These are phyloP conservation scores for Dynastes hyllus DNA, from an alignment of 2,888 invertebrate genomes.

Conservation along the genomic window DNA sequence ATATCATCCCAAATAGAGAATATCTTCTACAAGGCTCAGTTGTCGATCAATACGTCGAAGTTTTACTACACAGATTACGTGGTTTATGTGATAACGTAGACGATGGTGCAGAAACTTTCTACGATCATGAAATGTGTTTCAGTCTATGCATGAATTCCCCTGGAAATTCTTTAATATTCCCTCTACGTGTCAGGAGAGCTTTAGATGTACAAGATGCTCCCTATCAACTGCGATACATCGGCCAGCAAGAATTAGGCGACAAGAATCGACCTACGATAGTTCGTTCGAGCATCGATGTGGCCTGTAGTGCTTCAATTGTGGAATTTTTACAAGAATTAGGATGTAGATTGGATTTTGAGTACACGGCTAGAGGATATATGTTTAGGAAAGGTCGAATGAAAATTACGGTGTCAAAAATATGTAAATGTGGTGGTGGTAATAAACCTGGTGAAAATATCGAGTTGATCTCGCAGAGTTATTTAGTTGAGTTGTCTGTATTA, in stretches of 20 bases:
- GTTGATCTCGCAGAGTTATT: slow-evolving; percentile 91
- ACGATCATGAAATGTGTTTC: slow-evolving; percentile 95
- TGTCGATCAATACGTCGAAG: slow-evolving; percentile 91
- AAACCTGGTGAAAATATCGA: slow-evolving; percentile 83
- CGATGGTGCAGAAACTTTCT: slow-evolving; percentile 91
- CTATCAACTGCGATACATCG: slow-evolving; percentile 93
- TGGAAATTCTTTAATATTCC: slow-evolving; percentile 72
- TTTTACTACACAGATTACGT: slow-evolving; percentile 89
- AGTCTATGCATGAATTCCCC: slow-evolving; percentile 81
- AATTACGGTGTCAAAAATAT: slow-evolving; percentile 95
- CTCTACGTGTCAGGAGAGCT: slow-evolving; percentile 88
- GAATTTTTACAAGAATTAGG: slow-evolving; percentile 95
- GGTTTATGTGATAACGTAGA: slow-evolving; percentile 96
- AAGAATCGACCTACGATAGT: slow-evolving; percentile 92
- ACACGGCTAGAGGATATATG: slow-evolving; percentile 93
- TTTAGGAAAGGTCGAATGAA: slow-evolving; percentile 98
- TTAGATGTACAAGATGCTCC: slow-evolving; percentile 88
- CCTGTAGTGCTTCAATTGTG: slow-evolving; percentile 90
- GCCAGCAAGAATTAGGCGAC: slow-evolving; percentile 92
- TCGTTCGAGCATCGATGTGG: slow-evolving; percentile 93
- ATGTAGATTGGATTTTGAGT: slow-evolving; percentile 94
- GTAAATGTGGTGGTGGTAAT: slow-evolving; percentile 81
- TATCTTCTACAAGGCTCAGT: slow-evolving; percentile 96
- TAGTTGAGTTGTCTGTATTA: slow-evolving; percentile 93
- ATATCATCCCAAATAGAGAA: slow-evolving; percentile 94